These are phyloP conservation scores for Drosophila mayaguana DNA, from an alignment of 2,888 invertebrate genomes.

Conservation along the genomic window DNA sequence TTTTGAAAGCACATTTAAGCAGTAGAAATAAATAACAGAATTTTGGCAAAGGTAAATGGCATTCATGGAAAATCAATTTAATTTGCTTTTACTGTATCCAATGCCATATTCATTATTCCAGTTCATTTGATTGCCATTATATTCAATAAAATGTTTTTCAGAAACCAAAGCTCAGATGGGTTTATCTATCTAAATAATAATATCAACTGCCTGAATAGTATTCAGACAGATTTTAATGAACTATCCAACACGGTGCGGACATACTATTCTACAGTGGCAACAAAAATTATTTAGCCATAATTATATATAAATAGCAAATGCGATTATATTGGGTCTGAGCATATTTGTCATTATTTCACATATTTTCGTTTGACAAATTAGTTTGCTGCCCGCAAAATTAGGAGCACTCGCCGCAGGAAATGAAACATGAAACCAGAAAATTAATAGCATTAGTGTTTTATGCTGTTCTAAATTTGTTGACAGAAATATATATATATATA, in stretches of 20 bases:
- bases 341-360: constrained; percentile 37
- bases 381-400: constrained; percentile 32
- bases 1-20: background rate
- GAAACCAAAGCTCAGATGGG: background rate
- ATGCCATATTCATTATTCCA: background rate
- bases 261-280: constrained; percentile 30
- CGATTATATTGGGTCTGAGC: constrained; percentile 23
- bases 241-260: background rate
- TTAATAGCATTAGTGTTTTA: constrained; percentile 16
- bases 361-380: constrained; percentile 22
- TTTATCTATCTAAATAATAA: background rate
- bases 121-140: too few relatives aligned
- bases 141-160: background rate
- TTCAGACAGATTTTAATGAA: background rate
- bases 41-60: background rate
- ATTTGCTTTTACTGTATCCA: too few relatives aligned
- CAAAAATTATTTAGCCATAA: constrained; percentile 20
- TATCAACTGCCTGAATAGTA: background rate
- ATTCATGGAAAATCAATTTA: too few relatives aligned
- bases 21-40: background rate
- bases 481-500: background rate
- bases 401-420: constrained; percentile 41
- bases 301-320: constrained; percentile 29
- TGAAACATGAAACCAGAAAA: constrained; percentile 27
- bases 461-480: constrained; percentile 19